These are phyloP conservation scores for Miltochrista miniata DNA, from an alignment of 2,888 invertebrate species.

Conservation along the genomic window DNA sequence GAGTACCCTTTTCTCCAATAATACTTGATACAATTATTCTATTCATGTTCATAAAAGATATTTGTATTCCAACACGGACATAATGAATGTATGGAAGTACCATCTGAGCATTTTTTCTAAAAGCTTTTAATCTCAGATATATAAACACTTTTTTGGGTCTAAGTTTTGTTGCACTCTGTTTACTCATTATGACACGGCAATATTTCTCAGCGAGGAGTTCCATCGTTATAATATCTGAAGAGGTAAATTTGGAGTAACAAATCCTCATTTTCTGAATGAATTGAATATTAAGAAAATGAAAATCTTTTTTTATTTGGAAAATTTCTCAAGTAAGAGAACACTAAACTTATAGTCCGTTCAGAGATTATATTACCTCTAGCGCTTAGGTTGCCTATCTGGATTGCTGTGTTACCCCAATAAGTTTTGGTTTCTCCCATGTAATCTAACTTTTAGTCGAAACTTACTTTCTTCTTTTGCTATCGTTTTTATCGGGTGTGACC, in stretches of 20 bases:
- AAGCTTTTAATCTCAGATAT: constrained; percentile 24
- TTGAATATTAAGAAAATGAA: neutral
- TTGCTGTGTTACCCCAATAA: too few species aligned
- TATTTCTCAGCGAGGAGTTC: neutral
- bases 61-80: constrained; percentile 22
- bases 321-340: neutral
- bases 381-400: too few species aligned
- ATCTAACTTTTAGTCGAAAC: too few species aligned
- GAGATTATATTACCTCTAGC: too few species aligned
- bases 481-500: too few species aligned
- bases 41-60: too few species aligned
- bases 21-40: too few species aligned
- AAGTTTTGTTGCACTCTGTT: constrained; percentile 10
- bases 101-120: constrained; percentile 16
- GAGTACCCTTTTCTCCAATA: too few species aligned
- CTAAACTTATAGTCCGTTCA: too few species aligned
- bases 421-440: too few species aligned
- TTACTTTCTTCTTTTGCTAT: too few species aligned
- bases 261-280: neutral
- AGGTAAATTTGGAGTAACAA: neutral
- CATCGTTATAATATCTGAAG: neutral
- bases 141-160: constrained; percentile 12
- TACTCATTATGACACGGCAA: neutral
- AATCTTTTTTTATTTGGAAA: neutral
- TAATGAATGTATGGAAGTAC: constrained; percentile 19